Evolutionary conservation across 2,113 vertebrate genomes (phyloP).

Genomic region (Microcebus griseorufus): DNA sequence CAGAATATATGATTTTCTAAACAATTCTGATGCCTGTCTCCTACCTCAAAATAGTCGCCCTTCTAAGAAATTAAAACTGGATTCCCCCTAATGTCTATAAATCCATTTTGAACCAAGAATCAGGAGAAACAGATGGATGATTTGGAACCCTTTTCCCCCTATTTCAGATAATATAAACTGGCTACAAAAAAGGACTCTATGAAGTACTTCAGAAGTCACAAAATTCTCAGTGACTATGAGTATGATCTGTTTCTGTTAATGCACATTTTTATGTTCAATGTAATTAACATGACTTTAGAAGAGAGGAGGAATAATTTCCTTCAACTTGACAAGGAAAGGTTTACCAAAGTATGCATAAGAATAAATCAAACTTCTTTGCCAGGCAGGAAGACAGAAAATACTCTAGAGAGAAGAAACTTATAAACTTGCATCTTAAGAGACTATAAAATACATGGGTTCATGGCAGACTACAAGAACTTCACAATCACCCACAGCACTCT

Average conservation of each 20-base stretch:
- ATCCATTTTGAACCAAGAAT: conserved; percentile 35
- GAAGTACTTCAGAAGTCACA: neutral
- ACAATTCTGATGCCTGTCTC: neutral
- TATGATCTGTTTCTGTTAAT: conserved; percentile 28
- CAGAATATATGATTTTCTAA: conserved; percentile 26
- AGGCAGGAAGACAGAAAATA: conserved; percentile 23
- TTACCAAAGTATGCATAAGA: conserved; percentile 2
- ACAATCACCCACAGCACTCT: neutral
- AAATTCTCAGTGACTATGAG: neutral
- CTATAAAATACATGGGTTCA: neutral
- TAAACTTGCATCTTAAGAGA: conserved; percentile 10
- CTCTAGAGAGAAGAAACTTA: conserved; percentile 9
- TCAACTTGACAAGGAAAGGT: neutral
- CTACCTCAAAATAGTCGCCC: conserved; percentile 26
- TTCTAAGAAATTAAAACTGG: conserved; percentile 47
- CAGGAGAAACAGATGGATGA: neutral
- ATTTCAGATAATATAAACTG: neutral
- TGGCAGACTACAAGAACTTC: neutral
- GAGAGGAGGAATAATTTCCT: neutral
- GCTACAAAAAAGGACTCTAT: neutral
- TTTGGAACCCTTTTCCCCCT: neutral
- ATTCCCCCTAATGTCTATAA: conserved; percentile 15
- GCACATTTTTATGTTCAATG: conserved; percentile 10
- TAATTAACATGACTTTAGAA: conserved; percentile 19
- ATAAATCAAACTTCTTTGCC: conserved; percentile 47